phyloP scores from a whole-genome alignment of 2,888 invertebrate species.

The Neoascia interrupta region DNA sequence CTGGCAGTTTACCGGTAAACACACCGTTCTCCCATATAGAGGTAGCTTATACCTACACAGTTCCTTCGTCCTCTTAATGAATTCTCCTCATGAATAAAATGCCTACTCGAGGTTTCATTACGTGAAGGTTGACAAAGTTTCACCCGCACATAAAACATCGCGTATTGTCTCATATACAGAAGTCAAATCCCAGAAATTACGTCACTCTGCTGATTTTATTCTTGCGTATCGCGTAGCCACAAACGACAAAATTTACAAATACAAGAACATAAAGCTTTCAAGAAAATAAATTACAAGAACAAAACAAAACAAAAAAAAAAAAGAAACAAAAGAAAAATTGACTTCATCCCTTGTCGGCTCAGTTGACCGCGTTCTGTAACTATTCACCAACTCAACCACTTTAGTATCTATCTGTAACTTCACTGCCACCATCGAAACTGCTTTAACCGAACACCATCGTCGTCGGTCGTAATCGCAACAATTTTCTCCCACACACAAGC shows the following conservation, averaged over 20 bases:
- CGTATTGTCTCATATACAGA: neutral
- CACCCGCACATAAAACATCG: neutral
- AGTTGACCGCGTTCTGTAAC: constrained; percentile 4
- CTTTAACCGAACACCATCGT: constrained; percentile 2
- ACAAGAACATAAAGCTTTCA: neutral
- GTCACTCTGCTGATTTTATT: neutral
- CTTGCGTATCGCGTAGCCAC: too few relatives aligned
- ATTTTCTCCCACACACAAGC: constrained; percentile 19
- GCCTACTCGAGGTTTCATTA: too few relatives aligned
- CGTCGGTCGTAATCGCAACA: constrained; percentile 22
- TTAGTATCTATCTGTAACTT: neutral
- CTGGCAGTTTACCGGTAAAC: too few relatives aligned
- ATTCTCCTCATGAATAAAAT: too few relatives aligned
- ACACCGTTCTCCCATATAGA: too few relatives aligned
- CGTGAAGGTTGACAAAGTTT: neutral
- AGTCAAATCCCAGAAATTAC: neutral
- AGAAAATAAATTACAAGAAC: constrained; percentile 16
- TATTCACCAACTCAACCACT: neutral
- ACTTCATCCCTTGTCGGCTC: constrained; percentile 1
- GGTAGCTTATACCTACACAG: too few relatives aligned
- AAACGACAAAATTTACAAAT: neutral
- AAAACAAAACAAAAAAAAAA: too few relatives aligned
- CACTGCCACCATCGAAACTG: neutral
- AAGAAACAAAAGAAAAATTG: too few relatives aligned
- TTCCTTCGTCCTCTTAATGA: too few relatives aligned